A percentile compares a stretch with the other conserved stretches of the same genome.
Conservation (phyloP, 2,888 invertebrate species). For the Orgyia antiqua region DNA sequence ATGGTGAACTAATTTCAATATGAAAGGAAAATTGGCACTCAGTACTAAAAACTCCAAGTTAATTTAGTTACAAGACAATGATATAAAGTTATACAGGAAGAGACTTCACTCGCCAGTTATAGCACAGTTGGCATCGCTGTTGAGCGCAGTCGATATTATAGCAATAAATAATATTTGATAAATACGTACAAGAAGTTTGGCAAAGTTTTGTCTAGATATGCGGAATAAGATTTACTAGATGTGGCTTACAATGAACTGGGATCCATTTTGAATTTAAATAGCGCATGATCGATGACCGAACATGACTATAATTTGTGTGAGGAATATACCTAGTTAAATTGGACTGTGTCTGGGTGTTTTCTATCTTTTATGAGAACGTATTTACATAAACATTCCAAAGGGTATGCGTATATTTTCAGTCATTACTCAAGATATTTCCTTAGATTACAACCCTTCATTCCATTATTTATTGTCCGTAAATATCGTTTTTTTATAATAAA, state of each 20-base stretch:
- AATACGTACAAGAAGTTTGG: constrained; percentile 75
- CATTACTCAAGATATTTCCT: too few species aligned
- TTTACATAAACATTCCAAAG: too few species aligned
- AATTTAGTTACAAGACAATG: constrained; percentile 43
- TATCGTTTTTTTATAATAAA: too few species aligned
- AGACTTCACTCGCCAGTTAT: constrained; percentile 48
- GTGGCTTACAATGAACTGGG: constrained; percentile 16
- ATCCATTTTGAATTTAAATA: too few species aligned
- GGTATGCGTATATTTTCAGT: too few species aligned
- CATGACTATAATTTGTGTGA: too few species aligned
- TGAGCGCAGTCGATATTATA: constrained; percentile 58
- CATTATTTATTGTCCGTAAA: too few species aligned
- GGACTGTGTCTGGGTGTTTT: too few species aligned
- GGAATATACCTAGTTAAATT: too few species aligned
- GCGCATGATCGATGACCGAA: too few species aligned
- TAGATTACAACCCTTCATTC: too few species aligned
- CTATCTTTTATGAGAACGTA: too few species aligned
- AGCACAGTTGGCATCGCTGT: constrained; percentile 47
- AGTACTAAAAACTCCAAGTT: constrained; percentile 25
- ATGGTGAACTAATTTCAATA: constrained; percentile 23
- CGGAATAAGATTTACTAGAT: constrained; percentile 38
- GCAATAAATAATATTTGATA: constrained; percentile 65
- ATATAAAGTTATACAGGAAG: constrained; percentile 37
- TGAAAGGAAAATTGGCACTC: constrained; percentile 30
- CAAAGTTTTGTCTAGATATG: constrained; percentile 52